Conservation (phyloP, 2,797 vertebrate genomes). For the Spinibarbus caldwelli region DNA sequence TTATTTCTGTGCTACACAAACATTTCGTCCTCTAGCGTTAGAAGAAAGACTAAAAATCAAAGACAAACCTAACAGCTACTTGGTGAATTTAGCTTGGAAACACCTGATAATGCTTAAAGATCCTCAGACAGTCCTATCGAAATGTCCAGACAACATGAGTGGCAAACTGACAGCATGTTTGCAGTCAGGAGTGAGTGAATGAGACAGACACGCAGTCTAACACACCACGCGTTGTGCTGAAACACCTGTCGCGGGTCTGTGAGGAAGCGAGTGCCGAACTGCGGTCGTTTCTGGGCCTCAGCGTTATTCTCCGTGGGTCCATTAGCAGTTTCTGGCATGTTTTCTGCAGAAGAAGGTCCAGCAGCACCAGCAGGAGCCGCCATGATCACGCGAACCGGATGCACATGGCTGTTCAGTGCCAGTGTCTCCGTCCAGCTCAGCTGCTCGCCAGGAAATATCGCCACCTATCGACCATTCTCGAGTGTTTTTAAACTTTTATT, state of each 20-base stretch:
- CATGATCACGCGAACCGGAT: slow-evolving; percentile 73
- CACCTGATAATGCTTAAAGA: not conserved
- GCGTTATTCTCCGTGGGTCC: slow-evolving; percentile 27
- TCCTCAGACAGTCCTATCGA: not conserved
- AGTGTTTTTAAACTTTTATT: too few relatives aligned
- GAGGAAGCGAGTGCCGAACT: slow-evolving; percentile 89
- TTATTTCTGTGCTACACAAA: not conserved
- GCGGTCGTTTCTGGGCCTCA: slow-evolving; percentile 72
- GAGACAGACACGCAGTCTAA: too few relatives aligned
- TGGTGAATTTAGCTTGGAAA: not conserved
- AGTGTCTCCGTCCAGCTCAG: not conserved
- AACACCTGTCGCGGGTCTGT: slow-evolving; percentile 89
- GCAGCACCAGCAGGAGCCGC: slow-evolving; percentile 67
- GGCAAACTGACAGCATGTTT: not conserved
- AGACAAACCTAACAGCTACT: not conserved
- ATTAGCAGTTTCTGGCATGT: slow-evolving; percentile 43
- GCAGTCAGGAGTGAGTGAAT: not conserved
- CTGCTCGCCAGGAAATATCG: not conserved
- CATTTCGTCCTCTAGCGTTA: not conserved
- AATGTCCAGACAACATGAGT: not conserved
- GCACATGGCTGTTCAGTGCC: not conserved
- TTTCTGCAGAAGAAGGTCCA: slow-evolving; percentile 47
- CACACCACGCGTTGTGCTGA: slow-evolving; percentile 94
- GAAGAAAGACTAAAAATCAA: not conserved
- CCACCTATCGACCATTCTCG: slow-evolving; percentile 7